Evolutionary conservation across 2,113 vertebrate species (phyloP).

Genomic region (Semicossyphus pulcher): DNA sequence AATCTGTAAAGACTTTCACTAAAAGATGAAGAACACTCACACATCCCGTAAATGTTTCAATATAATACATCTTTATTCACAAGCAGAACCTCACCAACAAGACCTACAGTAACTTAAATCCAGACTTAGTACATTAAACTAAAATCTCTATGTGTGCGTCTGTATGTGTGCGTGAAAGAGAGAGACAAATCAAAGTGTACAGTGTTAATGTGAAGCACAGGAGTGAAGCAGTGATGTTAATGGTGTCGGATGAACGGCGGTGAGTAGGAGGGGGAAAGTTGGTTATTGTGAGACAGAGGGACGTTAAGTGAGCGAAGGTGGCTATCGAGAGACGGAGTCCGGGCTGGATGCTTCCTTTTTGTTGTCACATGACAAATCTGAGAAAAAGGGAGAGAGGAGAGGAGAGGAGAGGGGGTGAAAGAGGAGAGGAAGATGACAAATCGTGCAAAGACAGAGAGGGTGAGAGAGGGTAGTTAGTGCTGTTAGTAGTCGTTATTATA

Average conservation of each 20-base stretch:
- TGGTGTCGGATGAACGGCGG: conserved; percentile 10
- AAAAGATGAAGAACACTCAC: conserved; percentile 1
- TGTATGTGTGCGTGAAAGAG: background rate
- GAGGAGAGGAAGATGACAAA: background rate
- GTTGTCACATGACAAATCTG: conserved; percentile 69
- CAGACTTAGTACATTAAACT: conserved; percentile 1
- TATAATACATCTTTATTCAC: conserved; percentile 74
- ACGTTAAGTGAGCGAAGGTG: conserved; percentile 2
- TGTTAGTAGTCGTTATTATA: conserved; percentile 19
- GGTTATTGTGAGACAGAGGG: conserved; percentile 33
- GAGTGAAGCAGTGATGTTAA: conserved; percentile 4
- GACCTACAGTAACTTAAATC: conserved; percentile 1
- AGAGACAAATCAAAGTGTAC: background rate
- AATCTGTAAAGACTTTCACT: background rate
- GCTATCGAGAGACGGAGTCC: conserved; percentile 76
- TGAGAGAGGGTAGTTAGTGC: conserved; percentile 58
- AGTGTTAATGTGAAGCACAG: background rate
- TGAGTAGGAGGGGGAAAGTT: background rate
- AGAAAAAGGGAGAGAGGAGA: background rate
- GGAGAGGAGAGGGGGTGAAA: too few relatives aligned
- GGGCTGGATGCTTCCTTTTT: conserved; percentile 72
- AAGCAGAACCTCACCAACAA: conserved; percentile 29
- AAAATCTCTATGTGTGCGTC: background rate
- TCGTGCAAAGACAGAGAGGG: conserved; percentile 3
- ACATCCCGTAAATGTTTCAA: conserved; percentile 19